Percentiles rank a stretch among this genome's conserved stretches.
Conservation (phyloP, 1,140 invertebrate genomes). For the Carcinoscorpius rotundicauda region DNA sequence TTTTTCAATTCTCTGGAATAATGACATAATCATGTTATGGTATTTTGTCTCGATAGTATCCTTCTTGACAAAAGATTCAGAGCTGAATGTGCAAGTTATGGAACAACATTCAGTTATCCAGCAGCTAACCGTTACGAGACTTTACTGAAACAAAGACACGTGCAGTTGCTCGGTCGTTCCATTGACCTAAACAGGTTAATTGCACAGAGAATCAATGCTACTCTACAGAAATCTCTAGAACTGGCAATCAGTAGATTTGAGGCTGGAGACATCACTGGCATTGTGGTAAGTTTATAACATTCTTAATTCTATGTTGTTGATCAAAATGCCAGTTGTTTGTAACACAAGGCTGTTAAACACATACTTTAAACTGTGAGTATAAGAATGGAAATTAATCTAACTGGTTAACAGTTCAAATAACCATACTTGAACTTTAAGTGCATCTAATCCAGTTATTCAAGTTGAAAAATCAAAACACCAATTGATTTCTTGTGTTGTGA, state of each 20-base stretch:
- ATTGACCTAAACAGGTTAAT: constrained; percentile 95
- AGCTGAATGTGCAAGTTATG: constrained; percentile 77
- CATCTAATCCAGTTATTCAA: too few species aligned
- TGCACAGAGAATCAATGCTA: constrained; percentile 88
- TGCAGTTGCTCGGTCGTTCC: constrained; percentile 87
- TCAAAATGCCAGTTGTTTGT: neutral
- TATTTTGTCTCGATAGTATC: constrained; percentile 49
- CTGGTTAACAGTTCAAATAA: too few species aligned
- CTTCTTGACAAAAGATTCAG: constrained; percentile 93
- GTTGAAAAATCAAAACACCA: too few species aligned
- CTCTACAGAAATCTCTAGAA: constrained; percentile 90
- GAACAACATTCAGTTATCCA: constrained; percentile 67
- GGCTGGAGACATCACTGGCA: constrained; percentile 90
- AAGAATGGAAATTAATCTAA: too few species aligned
- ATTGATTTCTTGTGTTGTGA: too few species aligned
- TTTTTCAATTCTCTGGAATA: too few species aligned
- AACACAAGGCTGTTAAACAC: too few species aligned
- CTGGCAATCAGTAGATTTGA: constrained; percentile 93
- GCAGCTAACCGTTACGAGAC: constrained; percentile 89
- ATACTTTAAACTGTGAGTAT: too few species aligned
- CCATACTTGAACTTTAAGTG: too few species aligned
- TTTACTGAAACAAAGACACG: constrained; percentile 87
- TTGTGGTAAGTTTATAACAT: constrained; percentile 56
- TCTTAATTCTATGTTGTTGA: neutral
- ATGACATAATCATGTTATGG: neutral